Evolutionary conservation across 2,888 invertebrate genomes (phyloP), one percentile per base, ranked within the genome.

Genomic region (Megastigmus dorsalis): DNA sequence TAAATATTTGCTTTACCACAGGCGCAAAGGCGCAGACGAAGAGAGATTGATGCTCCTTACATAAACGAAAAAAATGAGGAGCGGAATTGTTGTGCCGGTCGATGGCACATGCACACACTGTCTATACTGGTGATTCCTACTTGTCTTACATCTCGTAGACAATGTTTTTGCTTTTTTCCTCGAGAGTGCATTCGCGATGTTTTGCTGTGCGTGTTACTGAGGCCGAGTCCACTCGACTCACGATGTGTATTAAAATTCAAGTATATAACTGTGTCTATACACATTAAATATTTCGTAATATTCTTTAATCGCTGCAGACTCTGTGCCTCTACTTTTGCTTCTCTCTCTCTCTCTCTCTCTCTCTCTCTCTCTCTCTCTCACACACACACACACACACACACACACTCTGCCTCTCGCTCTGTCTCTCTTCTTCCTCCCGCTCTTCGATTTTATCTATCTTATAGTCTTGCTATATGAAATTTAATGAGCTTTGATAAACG

Each of bases 191-290:
- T 54, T 54, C 54, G 18, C 54, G 54, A 54, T 54, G 33, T 54
- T 54, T 54, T 18, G 18, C 30, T 33, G 33, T 33, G 33, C 54
- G 15, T 18, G 33, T 54, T 30, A 33, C 54, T 54, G 30, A 15
- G 54, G 33, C 28, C 30, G 18, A 54, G 54, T 54, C 54, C 30
- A 30, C 9, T 54, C 54, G 33, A 30, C 9, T 33, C 54, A 33
- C 18, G 33, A 54, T 33, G 54, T 54, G n/a, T n/a, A n/a, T 54
- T 54, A 54, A 54, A 54, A 26, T 33, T 18, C 33, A 54, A 54
- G 54, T 54, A 33, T 33, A n/a, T n/a, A 54, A 54, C 30, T 54
- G 54, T 33, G 54, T 30, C 9, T 54, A 54, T 33, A 33, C 33
- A n/a, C n/a, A n/a, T n/a, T 33, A 54, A 54, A 54, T 54, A 54